These are phyloP conservation scores for Parazoanthus swiftii DNA, from an alignment of 92 coral and sea anemone genomes.

Conservation along the genomic window DNA sequence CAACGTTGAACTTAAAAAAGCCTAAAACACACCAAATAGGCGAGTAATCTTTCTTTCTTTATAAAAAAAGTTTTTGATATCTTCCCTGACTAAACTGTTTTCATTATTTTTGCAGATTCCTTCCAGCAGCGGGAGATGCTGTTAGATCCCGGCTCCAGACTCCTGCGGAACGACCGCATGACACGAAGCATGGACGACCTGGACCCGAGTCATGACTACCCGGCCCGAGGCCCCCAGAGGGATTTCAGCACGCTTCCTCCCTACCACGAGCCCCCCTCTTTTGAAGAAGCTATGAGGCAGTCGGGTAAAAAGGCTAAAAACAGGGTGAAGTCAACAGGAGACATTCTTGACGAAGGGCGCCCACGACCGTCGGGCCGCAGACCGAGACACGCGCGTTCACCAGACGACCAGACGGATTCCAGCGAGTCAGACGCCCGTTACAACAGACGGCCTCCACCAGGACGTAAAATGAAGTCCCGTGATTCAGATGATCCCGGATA, in stretches of 20 bases:
- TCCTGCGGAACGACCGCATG: conserved; percentile 67
- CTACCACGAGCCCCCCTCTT: conserved; percentile 86
- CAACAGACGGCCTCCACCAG: conserved; percentile 49
- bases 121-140: conserved; percentile 76
- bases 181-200: conserved; percentile 82
- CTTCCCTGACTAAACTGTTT: background rate
- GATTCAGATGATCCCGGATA: conserved; percentile 67
- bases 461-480: conserved; percentile 29
- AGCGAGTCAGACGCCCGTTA: conserved; percentile 61
- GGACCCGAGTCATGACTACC: conserved; percentile 57
- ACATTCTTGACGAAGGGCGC: conserved; percentile 60
- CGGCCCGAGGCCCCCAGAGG: conserved; percentile 81
- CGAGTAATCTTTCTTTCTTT: background rate
- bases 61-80: background rate
- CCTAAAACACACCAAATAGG: background rate
- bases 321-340: conserved; percentile 74
- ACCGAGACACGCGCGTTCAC: conserved; percentile 47
- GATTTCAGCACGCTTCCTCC: conserved; percentile 83
- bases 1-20: too few species aligned
- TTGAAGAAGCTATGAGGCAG: conserved; percentile 91
- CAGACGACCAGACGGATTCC: conserved; percentile 75
- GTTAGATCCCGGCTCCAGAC: conserved; percentile 84
- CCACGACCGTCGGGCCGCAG: conserved; percentile 48
- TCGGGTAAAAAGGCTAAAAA: conserved; percentile 72
- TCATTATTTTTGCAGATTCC: conserved; percentile 59